Evolutionary conservation across 30 jellyfish, hydroid and myxozoan genomes (phyloP), one percentile per base, ranked within the genome.

Genomic region (Chironex yamaguchii): DNA sequence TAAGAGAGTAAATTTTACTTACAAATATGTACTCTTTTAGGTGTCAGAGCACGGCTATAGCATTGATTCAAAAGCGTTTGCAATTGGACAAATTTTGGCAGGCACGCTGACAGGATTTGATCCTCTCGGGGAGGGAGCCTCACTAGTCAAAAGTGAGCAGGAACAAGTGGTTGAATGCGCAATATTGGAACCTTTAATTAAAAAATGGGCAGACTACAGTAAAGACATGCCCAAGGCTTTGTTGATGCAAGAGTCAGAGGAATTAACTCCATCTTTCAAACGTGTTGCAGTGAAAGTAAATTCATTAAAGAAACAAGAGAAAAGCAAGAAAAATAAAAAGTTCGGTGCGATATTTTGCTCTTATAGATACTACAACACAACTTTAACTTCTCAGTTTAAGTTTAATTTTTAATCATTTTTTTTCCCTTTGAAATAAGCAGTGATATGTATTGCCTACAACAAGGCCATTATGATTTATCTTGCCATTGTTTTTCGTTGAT

Each of bases 171-270:
- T 92, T 36, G 67, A 78, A 49, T 92, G 96, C 29, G 95, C 96
- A 1, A 86, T 35, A 25, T 48, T 79, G 6, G 98, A 92, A 36
- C 67, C 49, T 0, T 86, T 85, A 23, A 86, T 92, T 24, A 95
- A 75, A 24, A 69, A 92, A 52, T 81, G 91, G 62, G 82, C 91
- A 24, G 96, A 76, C 25, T 92, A 92, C 68, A 82, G 78, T 3
- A 67, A 53, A 12, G 98, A 91, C 70, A 68, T 92, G 50, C 98
- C 98, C 9, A 85, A 85, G 63, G 97, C 95, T 4, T 35, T 92
- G 86, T 29, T 92, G 35, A 82, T 92, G 76, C 92, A 92, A 20
- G 98, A 92, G 36, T 34, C 84, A 17, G 92, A 79, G 21, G 17
- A 21, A 3, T 64, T 64, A 52, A 32, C 58, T 36, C 67, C 82